phyloP scores from a whole-genome alignment of 2,797 vertebrate genomes.

The Protosalanx chinensis region DNA sequence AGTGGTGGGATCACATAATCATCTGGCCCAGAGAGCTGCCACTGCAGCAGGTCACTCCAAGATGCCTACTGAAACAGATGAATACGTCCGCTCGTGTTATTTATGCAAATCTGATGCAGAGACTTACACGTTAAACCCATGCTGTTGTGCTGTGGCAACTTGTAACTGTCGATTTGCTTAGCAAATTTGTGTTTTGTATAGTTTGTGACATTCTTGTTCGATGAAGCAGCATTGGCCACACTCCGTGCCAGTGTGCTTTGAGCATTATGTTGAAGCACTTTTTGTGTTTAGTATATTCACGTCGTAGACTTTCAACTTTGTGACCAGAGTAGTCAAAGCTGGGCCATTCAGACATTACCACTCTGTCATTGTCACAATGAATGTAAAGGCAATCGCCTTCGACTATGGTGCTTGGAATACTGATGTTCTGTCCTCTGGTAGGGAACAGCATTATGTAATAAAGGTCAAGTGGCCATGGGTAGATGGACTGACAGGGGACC shows the following conservation, averaged over 20 bases:
- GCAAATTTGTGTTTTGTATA: too few relatives aligned
- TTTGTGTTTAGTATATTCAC: too few relatives aligned
- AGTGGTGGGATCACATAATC: constrained; percentile 51
- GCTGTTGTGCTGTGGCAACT: too few relatives aligned
- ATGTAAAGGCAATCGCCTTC: neutral
- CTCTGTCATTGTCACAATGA: neutral
- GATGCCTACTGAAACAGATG: constrained; percentile 42
- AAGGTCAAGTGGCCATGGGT: constrained; percentile 55
- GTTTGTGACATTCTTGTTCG: too few relatives aligned
- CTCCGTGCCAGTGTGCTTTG: too few relatives aligned
- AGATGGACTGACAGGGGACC: constrained; percentile 54
- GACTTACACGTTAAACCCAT: neutral
- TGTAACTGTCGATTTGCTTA: too few relatives aligned
- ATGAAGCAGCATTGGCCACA: too few relatives aligned
- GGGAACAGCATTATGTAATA: constrained; percentile 54
- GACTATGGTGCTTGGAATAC: neutral
- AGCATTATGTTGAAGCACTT: too few relatives aligned
- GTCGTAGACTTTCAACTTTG: too few relatives aligned
- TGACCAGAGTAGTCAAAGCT: neutral
- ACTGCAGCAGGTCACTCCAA: constrained; percentile 36
- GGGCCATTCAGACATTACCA: neutral
- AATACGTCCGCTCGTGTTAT: constrained; percentile 23
- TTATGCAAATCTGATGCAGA: neutral
- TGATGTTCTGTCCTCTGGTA: neutral
- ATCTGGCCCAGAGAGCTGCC: constrained; percentile 42